Percentiles rank a stretch among this genome's conserved stretches.
Conservation (phyloP, 2,113 vertebrate species). For the Nycticryphes semicollaris region DNA sequence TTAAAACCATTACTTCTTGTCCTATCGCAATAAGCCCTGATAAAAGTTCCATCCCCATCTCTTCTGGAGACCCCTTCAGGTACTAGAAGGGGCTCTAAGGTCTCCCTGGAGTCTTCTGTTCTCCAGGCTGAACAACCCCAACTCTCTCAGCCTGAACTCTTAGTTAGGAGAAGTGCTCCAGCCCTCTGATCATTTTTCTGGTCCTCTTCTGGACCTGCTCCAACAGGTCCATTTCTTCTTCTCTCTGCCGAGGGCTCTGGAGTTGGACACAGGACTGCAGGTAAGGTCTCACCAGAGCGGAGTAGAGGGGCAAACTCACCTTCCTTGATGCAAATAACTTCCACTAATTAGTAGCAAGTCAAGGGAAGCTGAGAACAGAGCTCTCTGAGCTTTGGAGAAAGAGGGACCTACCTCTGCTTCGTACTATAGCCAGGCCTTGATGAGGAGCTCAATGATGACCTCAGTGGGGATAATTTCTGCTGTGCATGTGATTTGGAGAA, state of each 20-base stretch:
- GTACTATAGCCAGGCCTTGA: neutral
- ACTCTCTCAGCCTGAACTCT: neutral
- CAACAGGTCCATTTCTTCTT: neutral
- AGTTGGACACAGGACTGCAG: neutral
- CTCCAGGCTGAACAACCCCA: neutral
- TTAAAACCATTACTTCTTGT: neutral
- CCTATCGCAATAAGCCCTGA: neutral
- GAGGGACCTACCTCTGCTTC: neutral
- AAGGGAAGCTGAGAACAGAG: neutral
- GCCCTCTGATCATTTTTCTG: neutral
- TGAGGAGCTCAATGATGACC: neutral
- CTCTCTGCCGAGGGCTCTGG: neutral
- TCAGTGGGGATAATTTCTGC: neutral
- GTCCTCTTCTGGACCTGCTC: neutral
- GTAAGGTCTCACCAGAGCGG: neutral
- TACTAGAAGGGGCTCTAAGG: neutral
- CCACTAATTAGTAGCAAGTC: neutral
- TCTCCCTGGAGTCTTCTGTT: neutral
- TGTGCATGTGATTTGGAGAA: neutral
- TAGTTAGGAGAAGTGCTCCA: neutral
- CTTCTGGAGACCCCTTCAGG: neutral
- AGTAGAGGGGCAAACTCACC: neutral
- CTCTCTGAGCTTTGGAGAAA: neutral
- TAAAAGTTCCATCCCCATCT: neutral
- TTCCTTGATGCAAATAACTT: neutral